Conservation (phyloP, 2,113 vertebrate species). For the Perca fluviatilis region DNA sequence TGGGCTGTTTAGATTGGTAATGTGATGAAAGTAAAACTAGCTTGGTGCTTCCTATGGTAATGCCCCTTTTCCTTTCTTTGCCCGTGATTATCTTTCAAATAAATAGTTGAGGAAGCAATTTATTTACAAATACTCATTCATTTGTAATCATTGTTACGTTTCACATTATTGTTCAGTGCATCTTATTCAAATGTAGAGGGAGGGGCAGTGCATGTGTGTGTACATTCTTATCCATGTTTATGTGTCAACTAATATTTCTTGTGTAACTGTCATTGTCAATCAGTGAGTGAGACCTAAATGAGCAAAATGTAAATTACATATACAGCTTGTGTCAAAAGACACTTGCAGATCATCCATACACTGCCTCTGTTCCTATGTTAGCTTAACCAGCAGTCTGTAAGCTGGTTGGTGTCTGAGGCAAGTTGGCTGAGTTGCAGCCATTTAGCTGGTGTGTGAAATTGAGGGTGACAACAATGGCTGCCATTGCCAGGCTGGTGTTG, state of each 20-base stretch:
- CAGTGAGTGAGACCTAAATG: slow-evolving; percentile 18
- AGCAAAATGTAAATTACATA: slow-evolving; percentile 14
- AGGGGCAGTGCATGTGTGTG: slow-evolving; percentile 1
- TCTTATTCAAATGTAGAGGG: slow-evolving; percentile 36
- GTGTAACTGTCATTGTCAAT: not conserved
- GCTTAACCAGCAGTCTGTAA: slow-evolving; percentile 34
- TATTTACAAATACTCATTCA: slow-evolving; percentile 54
- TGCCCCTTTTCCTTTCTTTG: slow-evolving; percentile 22
- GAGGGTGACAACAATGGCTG: slow-evolving; percentile 86
- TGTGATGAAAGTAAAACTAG: slow-evolving; percentile 80
- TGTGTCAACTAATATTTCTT: slow-evolving; percentile 4
- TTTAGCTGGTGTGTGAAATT: slow-evolving; percentile 90
- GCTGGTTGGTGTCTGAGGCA: slow-evolving; percentile 32
- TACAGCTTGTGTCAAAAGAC: not conserved
- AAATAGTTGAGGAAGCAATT: slow-evolving; percentile 58
- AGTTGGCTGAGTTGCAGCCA: slow-evolving; percentile 70
- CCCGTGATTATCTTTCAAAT: slow-evolving; percentile 45
- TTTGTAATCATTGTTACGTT: slow-evolving; percentile 63
- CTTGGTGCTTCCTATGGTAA: slow-evolving; percentile 68
- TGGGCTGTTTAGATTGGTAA: slow-evolving; percentile 81
- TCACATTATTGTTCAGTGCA: slow-evolving; percentile 47
- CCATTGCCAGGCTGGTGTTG: slow-evolving; percentile 76
- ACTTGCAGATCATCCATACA: slow-evolving; percentile 3
- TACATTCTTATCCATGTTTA: slow-evolving; percentile 9
- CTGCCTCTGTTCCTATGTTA: slow-evolving; percentile 1